Percentiles rank a stretch among this genome's conserved stretches.
Evolutionary conservation across 2,888 invertebrate species (phyloP).

Genomic region (Hyposoter didymator): DNA sequence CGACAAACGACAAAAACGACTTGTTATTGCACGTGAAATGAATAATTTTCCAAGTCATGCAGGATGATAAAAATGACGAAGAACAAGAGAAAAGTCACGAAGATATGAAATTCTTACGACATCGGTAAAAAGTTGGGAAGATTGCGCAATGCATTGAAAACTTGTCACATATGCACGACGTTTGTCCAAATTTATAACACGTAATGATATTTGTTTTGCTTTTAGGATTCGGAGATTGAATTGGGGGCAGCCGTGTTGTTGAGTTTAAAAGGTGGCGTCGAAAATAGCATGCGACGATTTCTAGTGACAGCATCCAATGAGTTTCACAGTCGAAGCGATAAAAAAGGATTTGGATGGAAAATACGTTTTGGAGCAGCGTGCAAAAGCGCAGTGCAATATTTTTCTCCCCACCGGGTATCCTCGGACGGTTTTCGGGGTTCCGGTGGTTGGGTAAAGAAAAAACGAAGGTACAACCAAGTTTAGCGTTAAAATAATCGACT

Average conservation of each 20-base stretch:
- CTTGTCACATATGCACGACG: too few species aligned
- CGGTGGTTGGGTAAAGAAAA: background rate
- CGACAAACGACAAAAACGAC: too few species aligned
- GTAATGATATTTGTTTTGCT: background rate
- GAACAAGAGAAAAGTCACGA: too few species aligned
- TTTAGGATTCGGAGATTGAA: background rate
- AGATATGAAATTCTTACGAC: too few species aligned
- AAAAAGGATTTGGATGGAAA: background rate
- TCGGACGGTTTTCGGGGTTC: background rate
- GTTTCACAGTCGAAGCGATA: constrained; percentile 7
- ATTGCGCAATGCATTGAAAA: background rate
- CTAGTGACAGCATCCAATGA: background rate
- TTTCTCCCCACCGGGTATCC: background rate
- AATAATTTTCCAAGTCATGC: too few species aligned
- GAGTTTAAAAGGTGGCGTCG: background rate
- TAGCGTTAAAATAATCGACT: constrained; percentile 5
- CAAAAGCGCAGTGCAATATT: constrained; percentile 28
- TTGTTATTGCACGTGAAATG: too few species aligned
- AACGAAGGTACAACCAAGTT: background rate
- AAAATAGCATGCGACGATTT: constrained; percentile 14
- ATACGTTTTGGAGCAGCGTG: constrained; percentile 29
- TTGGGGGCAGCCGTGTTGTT: constrained; percentile 3
- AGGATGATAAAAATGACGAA: too few species aligned
- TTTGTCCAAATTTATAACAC: background rate
- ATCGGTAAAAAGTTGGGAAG: background rate